Percentiles rank a stretch among this genome's conserved stretches.
Evolutionary conservation across 1,140 invertebrate genomes (phyloP).

Genomic region (Leptinotarsa lineolata): DNA sequence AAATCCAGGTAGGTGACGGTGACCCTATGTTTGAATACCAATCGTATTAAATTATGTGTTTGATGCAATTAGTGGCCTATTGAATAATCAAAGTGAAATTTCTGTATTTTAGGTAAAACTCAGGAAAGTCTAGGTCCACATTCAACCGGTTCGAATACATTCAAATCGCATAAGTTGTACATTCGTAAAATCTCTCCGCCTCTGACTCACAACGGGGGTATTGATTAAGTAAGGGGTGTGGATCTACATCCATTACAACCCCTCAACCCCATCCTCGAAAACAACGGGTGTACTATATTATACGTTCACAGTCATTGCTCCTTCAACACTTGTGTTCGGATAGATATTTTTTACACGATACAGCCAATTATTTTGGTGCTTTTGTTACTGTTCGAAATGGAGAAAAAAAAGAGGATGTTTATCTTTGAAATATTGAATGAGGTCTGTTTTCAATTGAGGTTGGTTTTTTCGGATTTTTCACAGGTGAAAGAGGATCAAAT

Average conservation of each 20-base stretch:
- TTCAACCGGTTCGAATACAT: too few species aligned
- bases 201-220: slow-evolving; percentile 21
- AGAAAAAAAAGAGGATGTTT: neutral
- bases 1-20: too few species aligned
- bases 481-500: too few species aligned
- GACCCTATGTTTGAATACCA: too few species aligned
- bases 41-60: too few species aligned
- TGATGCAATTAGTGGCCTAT: too few species aligned
- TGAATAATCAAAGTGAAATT: too few species aligned
- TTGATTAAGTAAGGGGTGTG: slow-evolving; percentile 33
- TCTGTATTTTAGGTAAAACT: too few species aligned
- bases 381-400: neutral
- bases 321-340: neutral
- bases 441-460: neutral
- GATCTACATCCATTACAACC: slow-evolving; percentile 33
- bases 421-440: neutral
- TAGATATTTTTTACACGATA: slow-evolving; percentile 7
- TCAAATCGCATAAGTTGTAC: too few species aligned
- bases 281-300: slow-evolving; percentile 27
- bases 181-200: neutral
- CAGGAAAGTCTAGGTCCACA: too few species aligned
- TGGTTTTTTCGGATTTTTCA: neutral
- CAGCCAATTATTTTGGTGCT: neutral
- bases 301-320: neutral
- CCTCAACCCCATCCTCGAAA: slow-evolving; percentile 34